Percentiles rank a stretch among this genome's conserved stretches.
These are phyloP conservation scores for Varroa destructor DNA, from an alignment of 1,140 invertebrate genomes.

Conservation along the genomic window DNA sequence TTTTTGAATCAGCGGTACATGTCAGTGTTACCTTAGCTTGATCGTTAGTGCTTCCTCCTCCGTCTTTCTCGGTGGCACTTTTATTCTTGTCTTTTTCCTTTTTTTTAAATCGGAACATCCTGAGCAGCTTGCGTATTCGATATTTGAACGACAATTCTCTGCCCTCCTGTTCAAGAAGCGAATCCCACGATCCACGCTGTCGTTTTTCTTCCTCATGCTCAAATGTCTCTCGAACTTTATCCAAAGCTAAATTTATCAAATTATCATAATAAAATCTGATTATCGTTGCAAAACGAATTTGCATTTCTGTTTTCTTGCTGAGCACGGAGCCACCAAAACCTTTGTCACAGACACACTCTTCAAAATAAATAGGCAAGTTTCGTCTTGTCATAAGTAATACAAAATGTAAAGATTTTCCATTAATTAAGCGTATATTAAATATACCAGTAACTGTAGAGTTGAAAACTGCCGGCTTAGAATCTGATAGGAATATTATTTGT, in stretches of 20 bases:
- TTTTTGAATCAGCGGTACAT: no score
- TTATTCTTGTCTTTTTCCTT: conserved; percentile 18
- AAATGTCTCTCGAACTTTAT: conserved; percentile 10
- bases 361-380: neutral
- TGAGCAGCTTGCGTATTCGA: conserved; percentile 1
- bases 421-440: neutral
- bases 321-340: neutral
- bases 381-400: neutral
- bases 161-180: conserved; percentile 11
- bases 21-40: no score
- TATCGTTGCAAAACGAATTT: neutral
- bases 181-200: conserved; percentile 16
- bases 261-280: no score
- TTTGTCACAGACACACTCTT: neutral
- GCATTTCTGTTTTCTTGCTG: neutral
- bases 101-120: conserved; percentile 23
- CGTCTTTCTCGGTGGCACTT: neutral
- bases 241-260: neutral
- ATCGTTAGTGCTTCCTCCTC: neutral
- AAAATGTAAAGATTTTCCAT: neutral
- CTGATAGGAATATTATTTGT: no score
- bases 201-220: conserved; percentile 23
- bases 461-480: no score
- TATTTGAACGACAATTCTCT: neutral
- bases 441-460: no score